A percentile compares a stretch with the other conserved stretches of the same genome.
Conservation (phyloP, 1,140 invertebrate genomes). For the Solen grandis region DNA sequence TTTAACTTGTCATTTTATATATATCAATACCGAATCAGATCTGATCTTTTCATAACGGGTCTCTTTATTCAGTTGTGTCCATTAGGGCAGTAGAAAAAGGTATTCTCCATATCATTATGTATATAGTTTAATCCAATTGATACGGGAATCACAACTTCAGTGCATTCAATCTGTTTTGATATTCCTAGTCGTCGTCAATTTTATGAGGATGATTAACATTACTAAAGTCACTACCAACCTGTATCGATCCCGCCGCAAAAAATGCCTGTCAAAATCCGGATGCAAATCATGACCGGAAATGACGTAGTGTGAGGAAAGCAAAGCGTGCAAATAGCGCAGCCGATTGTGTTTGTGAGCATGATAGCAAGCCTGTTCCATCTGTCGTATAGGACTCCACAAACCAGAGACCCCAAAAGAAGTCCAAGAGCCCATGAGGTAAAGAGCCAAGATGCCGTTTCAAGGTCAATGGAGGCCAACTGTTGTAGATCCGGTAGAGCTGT, state of each 20-base stretch:
- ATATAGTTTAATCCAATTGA: too few relatives aligned
- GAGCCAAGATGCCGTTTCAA: constrained; percentile 43
- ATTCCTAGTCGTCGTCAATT: too few relatives aligned
- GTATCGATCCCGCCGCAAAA: constrained; percentile 42
- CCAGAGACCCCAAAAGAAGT: constrained; percentile 18
- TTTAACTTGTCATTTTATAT: too few relatives aligned
- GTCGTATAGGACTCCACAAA: constrained; percentile 44
- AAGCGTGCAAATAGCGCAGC: constrained; percentile 13
- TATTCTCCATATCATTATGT: too few relatives aligned
- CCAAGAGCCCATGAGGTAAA: constrained; percentile 43
- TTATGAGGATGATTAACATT: too few relatives aligned
- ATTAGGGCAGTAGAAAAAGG: too few relatives aligned
- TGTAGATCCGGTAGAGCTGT: constrained; percentile 40
- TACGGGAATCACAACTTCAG: too few relatives aligned
- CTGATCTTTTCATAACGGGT: too few relatives aligned
- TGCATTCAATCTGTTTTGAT: too few relatives aligned
- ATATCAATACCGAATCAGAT: too few relatives aligned
- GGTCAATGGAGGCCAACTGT: background rate
- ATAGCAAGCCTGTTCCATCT: constrained; percentile 17
- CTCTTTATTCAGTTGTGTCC: too few relatives aligned
- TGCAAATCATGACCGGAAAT: constrained; percentile 11
- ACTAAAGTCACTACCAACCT: constrained; percentile 10
- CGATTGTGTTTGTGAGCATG: constrained; percentile 9
- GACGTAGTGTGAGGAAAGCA: constrained; percentile 13
- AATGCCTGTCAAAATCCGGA: constrained; percentile 25